Conservation (phyloP, 2,888 invertebrate genomes). For the Geotrupes spiniger region DNA sequence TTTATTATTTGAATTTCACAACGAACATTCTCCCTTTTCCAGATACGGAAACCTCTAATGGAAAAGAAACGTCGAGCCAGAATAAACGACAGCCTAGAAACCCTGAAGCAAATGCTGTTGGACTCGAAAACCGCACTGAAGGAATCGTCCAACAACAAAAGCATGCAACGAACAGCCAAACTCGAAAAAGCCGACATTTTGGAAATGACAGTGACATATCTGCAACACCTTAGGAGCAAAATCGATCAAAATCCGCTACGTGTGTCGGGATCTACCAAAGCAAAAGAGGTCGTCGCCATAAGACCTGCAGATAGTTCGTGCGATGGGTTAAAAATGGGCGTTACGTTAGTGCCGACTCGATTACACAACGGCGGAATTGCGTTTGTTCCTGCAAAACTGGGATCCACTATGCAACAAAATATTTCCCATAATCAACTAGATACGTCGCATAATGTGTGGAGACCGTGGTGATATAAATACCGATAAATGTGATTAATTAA, state of each 20-base stretch:
- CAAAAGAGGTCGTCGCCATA: slow-evolving; percentile 28
- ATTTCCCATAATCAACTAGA: slow-evolving; percentile 11
- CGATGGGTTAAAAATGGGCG: slow-evolving; percentile 35
- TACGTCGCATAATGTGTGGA: slow-evolving; percentile 40
- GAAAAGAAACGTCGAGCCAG: slow-evolving; percentile 55
- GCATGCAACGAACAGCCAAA: slow-evolving; percentile 53
- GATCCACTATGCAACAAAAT: background rate
- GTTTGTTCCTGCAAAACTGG: slow-evolving; percentile 41
- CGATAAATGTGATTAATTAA: background rate
- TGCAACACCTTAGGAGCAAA: slow-evolving; percentile 54
- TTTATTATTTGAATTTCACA: no score
- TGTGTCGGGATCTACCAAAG: slow-evolving; percentile 9
- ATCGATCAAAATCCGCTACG: slow-evolving; percentile 24
- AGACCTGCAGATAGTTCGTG: slow-evolving; percentile 38
- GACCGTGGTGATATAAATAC: slow-evolving; percentile 41
- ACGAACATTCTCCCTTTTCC: no score
- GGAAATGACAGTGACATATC: slow-evolving; percentile 61
- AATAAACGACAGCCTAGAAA: slow-evolving; percentile 55
- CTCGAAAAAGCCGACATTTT: slow-evolving; percentile 65
- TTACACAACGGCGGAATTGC: slow-evolving; percentile 48
- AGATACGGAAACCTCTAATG: slow-evolving; percentile 56
- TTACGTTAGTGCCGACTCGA: slow-evolving; percentile 46
- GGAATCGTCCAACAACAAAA: slow-evolving; percentile 34
- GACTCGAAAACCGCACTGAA: slow-evolving; percentile 47
- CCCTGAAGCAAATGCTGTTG: slow-evolving; percentile 53